Conservation (phyloP, 2,797 vertebrate genomes). For the Pangasius larnaudii region DNA sequence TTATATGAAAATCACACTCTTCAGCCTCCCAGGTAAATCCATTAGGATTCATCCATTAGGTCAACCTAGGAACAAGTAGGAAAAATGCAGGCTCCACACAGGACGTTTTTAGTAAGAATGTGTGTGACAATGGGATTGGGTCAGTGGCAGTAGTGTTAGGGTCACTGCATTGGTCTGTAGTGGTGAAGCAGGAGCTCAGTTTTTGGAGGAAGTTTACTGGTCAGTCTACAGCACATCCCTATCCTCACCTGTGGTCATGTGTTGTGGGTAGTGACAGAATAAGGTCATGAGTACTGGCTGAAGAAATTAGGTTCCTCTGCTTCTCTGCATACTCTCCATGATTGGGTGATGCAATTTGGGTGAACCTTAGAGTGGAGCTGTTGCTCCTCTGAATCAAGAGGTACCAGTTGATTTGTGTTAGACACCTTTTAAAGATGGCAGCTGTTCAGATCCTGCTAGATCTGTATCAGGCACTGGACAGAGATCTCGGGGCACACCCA, state of each 20-base stretch:
- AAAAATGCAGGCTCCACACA: neutral
- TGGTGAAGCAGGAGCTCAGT: neutral
- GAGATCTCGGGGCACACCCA: neutral
- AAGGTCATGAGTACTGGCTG: neutral
- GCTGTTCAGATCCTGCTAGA: neutral
- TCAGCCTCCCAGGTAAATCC: neutral
- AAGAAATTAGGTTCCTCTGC: neutral
- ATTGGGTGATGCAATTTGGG: neutral
- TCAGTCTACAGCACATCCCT: neutral
- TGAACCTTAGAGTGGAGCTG: neutral
- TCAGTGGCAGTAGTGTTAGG: slow-evolving; percentile 1
- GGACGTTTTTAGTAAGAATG: neutral
- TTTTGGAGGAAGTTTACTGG: neutral
- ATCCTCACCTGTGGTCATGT: neutral
- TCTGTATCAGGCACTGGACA: neutral
- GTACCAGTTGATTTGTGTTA: neutral
- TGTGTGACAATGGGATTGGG: neutral
- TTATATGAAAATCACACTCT: neutral
- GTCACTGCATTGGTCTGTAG: neutral
- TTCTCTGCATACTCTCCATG: neutral
- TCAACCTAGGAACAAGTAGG: neutral
- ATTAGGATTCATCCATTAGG: neutral
- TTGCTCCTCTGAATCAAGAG: neutral
- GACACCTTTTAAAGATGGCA: neutral
- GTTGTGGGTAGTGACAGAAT: neutral